Evolutionary conservation across 1,140 invertebrate genomes (phyloP), one percentile per base, ranked within the genome.

Genomic region (Schlechtendalia chinensis): DNA sequence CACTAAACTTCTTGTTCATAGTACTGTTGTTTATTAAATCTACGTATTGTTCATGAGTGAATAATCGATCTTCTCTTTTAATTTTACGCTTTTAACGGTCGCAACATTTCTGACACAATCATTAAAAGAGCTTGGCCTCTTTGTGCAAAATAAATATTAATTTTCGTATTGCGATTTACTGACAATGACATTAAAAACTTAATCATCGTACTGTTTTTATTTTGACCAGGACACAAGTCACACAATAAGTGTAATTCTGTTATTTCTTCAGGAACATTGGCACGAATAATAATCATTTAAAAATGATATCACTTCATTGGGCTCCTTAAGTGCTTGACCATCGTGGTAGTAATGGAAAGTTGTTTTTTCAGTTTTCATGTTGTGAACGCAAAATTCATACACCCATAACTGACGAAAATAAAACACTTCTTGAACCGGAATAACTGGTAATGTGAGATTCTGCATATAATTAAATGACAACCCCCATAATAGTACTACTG

Each of bases 391-490:
- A 83, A 83, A 83, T 32, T 58, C 80, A 75, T 83, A 80, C 3
- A 82, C 56, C 61, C 75, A 82, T 27, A 83, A 65, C 72, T 83
- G 81, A 14, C 81, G n/a, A 1, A 82, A 67, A 74, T 84, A 84
- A 80, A 84, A 83, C 5, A 84, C 74, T 45, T 83, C 82, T 77
- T 84, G 83, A 6, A 83, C 82, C n/a, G n/a, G n/a, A n/a, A n/a
- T n/a, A n/a, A n/a, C n/a, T n/a, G n/a, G n/a, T n/a, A n/a, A n/a
- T n/a, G n/a, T n/a, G n/a, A n/a, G n/a, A n/a, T n/a, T n/a, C n/a
- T n/a, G n/a, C n/a, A n/a, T n/a, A n/a, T n/a, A n/a, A n/a, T n/a
- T n/a, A n/a, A n/a, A n/a, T n/a, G n/a, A n/a, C n/a, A n/a, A n/a
- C n/a, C n/a, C n/a, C n/a, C n/a, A n/a, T n/a, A n/a, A n/a, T n/a